Conservation (phyloP, 2,113 vertebrate genomes). For the Mirza zaza region DNA sequence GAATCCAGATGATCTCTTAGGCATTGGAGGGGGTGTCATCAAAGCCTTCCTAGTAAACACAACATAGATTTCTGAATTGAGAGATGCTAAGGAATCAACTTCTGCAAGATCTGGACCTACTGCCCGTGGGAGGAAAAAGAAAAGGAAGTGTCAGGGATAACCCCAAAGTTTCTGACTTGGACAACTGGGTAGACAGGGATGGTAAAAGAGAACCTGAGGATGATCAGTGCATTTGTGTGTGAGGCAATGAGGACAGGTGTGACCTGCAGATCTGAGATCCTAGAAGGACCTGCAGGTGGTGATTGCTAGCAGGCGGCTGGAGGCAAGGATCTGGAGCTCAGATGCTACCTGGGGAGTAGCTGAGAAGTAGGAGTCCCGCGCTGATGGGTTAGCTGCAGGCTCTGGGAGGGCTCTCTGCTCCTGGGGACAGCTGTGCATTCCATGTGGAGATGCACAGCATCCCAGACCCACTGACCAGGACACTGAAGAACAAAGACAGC, state of each 20-base stretch:
- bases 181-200: neutral
- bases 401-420: neutral
- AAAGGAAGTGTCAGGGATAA: neutral
- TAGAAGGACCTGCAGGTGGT: neutral
- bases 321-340: neutral
- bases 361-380: neutral
- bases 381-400: neutral
- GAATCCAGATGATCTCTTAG: neutral
- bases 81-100: neutral
- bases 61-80: neutral
- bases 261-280: neutral
- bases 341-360: neutral
- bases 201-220: neutral
- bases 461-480: neutral
- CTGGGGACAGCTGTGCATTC: neutral
- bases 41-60: neutral
- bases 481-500: neutral
- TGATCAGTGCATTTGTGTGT: neutral
- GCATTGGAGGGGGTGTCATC: neutral
- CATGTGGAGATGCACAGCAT: neutral
- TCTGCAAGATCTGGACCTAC: no score
- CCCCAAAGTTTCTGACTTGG: neutral
- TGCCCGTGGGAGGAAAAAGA: neutral
- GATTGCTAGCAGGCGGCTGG: neutral
- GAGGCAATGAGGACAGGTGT: neutral